These are phyloP conservation scores for Seira ritae DNA, from an alignment of 2,888 invertebrate species.

Conservation along the genomic window DNA sequence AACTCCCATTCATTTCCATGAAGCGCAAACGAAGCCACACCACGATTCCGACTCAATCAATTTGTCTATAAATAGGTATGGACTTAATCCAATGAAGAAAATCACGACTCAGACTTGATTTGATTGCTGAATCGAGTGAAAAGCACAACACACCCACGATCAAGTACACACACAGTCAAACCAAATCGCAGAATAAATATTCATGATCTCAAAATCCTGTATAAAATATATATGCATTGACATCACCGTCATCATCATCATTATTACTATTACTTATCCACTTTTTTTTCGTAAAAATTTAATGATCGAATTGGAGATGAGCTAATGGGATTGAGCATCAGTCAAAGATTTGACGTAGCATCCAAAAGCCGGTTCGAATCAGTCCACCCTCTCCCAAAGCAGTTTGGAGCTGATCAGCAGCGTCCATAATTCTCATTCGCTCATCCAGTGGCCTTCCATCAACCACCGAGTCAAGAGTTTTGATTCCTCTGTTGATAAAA, in stretches of 20 bases:
- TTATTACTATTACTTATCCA: not conserved
- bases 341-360: not conserved
- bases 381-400: conserved; percentile 43
- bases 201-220: not conserved
- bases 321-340: not conserved
- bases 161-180: not conserved
- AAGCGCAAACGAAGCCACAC: not conserved
- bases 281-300: not conserved
- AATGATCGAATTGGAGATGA: not conserved
- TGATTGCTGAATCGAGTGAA: not conserved
- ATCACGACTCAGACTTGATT: not conserved
- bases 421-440: not conserved
- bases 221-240: not conserved
- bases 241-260: not conserved
- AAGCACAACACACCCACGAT: not conserved
- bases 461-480: not conserved
- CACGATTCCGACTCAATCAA: not conserved
- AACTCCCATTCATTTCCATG: not conserved
- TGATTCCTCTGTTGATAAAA: not conserved
- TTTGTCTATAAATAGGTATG: conserved; percentile 9
- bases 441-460: not conserved
- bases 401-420: conserved; percentile 27
- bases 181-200: not conserved
- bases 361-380: conserved; percentile 60
- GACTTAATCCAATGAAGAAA: not conserved